These are phyloP conservation scores for Scomber colias DNA, from an alignment of 2,113 vertebrate species.

Conservation along the genomic window DNA sequence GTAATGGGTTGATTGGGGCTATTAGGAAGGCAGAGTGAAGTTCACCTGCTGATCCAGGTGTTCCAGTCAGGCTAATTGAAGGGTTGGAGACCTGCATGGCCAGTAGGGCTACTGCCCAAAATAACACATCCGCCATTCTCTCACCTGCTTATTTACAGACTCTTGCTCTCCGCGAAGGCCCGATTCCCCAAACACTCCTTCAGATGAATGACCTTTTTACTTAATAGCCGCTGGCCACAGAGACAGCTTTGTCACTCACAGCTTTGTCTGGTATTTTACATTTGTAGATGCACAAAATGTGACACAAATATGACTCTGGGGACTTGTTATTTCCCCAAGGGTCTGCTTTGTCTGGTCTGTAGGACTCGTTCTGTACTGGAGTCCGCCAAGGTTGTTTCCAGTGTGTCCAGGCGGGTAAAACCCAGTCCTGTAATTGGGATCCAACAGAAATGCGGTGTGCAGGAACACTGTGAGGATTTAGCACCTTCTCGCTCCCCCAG, in stretches of 20 bases:
- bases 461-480: slow-evolving; percentile 70
- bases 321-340: slow-evolving; percentile 29
- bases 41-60: slow-evolving; percentile 85
- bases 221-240: slow-evolving; percentile 14
- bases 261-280: slow-evolving; percentile 45
- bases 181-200: slow-evolving; percentile 44
- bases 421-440: slow-evolving; percentile 66
- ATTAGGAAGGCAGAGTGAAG: slow-evolving; percentile 66
- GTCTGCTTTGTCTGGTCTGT: slow-evolving; percentile 44
- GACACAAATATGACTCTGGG: slow-evolving; percentile 28
- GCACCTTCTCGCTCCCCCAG: slow-evolving; percentile 64
- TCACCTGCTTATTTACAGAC: slow-evolving; percentile 31
- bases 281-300: slow-evolving; percentile 35
- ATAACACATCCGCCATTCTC: slow-evolving; percentile 28
- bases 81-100: slow-evolving; percentile 66
- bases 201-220: slow-evolving; percentile 45
- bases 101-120: slow-evolving; percentile 37
- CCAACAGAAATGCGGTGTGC: slow-evolving; percentile 48
- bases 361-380: slow-evolving; percentile 36
- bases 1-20: slow-evolving; percentile 72
- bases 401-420: slow-evolving; percentile 56
- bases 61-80: slow-evolving; percentile 72
- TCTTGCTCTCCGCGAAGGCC: slow-evolving; percentile 22
- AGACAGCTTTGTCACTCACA: slow-evolving; percentile 23
- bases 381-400: slow-evolving; percentile 28